Evolutionary conservation across 2,797 vertebrate genomes (phyloP).

Genomic region (Lepidocolaptes lacrymiger): DNA sequence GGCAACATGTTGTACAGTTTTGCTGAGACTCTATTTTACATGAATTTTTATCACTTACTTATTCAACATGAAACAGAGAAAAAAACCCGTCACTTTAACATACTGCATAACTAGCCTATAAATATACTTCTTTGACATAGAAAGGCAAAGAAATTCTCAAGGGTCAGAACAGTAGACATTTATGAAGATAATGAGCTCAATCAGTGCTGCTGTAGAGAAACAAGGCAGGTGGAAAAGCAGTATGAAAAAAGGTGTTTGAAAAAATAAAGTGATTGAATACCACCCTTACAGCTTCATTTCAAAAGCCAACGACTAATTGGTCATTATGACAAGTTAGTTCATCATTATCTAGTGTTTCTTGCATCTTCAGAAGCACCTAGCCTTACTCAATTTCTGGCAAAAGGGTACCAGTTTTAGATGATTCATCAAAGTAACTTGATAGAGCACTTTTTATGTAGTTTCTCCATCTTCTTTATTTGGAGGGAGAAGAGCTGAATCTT

Average conservation of each 20-base stretch:
- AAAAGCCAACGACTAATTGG: conserved; percentile 27
- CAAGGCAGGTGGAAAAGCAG: not conserved
- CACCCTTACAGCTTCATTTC: conserved; percentile 8
- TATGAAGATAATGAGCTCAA: conserved; percentile 38
- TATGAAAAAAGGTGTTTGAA: not conserved
- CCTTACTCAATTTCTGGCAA: not conserved
- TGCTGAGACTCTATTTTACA: not conserved
- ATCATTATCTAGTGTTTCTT: not conserved
- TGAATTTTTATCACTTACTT: not conserved
- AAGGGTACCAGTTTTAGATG: not conserved
- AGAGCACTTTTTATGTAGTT: not conserved
- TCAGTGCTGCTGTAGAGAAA: not conserved
- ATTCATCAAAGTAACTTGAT: not conserved
- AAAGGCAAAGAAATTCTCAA: not conserved
- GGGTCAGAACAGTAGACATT: not conserved
- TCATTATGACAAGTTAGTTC: not conserved
- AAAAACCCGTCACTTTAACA: not conserved
- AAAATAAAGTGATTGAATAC: not conserved
- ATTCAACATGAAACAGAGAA: not conserved
- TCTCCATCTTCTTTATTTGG: not conserved
- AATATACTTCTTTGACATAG: not conserved
- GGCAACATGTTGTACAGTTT: not conserved
- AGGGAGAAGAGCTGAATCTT: not conserved
- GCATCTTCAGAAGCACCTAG: not conserved
- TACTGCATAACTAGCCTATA: not conserved